Percentiles rank a stretch among this genome's conserved stretches.
phyloP scores from a whole-genome alignment of 37 sponge, comb jelly and placozoan species.

The Mnemiopsis leidyi region DNA sequence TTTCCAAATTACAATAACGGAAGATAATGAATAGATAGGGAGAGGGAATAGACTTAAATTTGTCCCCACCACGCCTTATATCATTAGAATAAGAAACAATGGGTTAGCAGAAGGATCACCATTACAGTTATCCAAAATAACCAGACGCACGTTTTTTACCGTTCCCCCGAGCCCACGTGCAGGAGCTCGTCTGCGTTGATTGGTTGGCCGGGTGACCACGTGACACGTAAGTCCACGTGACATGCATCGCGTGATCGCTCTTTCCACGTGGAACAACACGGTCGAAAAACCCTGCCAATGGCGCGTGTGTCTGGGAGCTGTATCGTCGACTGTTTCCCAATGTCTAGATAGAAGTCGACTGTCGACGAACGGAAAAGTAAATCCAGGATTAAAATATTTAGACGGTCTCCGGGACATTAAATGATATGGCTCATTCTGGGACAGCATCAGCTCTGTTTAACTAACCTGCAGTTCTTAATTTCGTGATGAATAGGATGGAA shows the following conservation, averaged over 20 bases:
- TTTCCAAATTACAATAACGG: neutral
- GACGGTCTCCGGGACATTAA: too few species aligned
- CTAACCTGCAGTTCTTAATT: too few species aligned
- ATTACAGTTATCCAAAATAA: neutral
- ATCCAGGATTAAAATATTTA: neutral
- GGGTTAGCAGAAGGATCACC: neutral
- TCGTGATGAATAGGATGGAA: too few species aligned
- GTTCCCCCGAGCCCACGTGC: neutral
- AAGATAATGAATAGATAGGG: too few species aligned
- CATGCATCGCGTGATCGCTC: neutral
- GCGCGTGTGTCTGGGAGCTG: neutral
- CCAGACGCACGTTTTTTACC: neutral
- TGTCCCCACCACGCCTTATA: neutral
- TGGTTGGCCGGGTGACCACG: neutral
- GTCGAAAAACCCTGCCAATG: neutral
- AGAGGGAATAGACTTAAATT: neutral
- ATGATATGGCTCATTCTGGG: too few species aligned
- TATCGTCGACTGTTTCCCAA: neutral
- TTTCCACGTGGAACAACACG: neutral
- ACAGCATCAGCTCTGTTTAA: too few species aligned
- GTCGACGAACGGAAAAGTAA: too few species aligned
- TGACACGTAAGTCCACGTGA: neutral
- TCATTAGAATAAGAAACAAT: neutral
- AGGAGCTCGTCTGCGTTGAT: neutral
- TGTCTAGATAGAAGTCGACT: too few species aligned